Base-by-base conservation (phyloP, 2,888 invertebrate species). In the Uloborus plumipes region DNA sequence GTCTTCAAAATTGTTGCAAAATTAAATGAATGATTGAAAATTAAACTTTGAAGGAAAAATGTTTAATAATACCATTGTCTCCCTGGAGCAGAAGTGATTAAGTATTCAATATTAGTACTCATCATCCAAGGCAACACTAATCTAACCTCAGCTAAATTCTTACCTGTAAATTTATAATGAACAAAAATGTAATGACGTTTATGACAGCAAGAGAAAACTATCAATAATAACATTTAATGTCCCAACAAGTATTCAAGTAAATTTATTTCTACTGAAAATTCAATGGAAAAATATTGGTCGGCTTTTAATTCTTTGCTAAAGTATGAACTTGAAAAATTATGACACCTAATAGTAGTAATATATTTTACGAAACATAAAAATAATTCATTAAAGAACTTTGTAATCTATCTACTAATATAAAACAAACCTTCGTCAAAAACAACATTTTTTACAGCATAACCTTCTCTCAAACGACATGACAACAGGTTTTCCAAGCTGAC, bases 381-480 rank as follows among this genome's bases (percentile, higher is more conserved):
- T 26, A 2, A 26, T 26, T 26, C 4, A 26, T 26, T 26, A 26
- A 3, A 4, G 26, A 26, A 26, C 26, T 26, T 26, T 26, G 26
- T 26, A 26, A 26, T 3, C 2, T 26, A 26, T 4, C 2, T 26
- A 26, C 26, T 26, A 39, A 39, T 11, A 39, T 39, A 39, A 6
- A 39, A 39, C 39, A 83, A 87, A 88, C 87, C 87, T 87, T 87
- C 73, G 86, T 87, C 87, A 84, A 88, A 72, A 55, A 64, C 50
- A 61, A 87, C 72, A 77, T 88, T 88, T 85, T 92, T 92, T 84
- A 94, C 90, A 58, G 92, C 91, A 88, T 93, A 95, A 49, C 95
- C 95, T 89, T 94, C 94, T 61, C 94, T 90, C 84, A 95, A 90
- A 82, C 94, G 90, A 86, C 94, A 92, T 70, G 93, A 93, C 80